phyloP scores from a whole-genome alignment of 2,888 invertebrate genomes.

The Oscheius sp. region DNA sequence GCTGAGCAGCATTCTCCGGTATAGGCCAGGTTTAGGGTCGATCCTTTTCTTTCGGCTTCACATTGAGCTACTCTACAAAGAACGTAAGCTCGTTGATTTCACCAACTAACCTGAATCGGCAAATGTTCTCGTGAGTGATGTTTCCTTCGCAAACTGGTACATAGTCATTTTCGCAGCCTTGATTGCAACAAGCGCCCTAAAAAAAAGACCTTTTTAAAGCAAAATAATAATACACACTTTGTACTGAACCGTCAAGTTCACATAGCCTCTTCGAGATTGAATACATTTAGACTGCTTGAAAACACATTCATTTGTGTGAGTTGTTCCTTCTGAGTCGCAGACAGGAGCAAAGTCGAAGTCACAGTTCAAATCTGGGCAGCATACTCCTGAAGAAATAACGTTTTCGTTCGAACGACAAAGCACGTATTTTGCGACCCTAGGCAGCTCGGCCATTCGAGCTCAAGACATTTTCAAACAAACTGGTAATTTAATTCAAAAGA shows the following conservation, averaged over 20 bases:
- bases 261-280: conserved; percentile 44
- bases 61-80: conserved; percentile 62
- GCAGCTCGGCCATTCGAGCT: too few species aligned
- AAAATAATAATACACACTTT: conserved; percentile 33
- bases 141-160: conserved; percentile 64
- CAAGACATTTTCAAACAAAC: too few species aligned
- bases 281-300: conserved; percentile 60
- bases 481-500: too few species aligned
- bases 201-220: background rate
- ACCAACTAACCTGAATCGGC: conserved; percentile 44
- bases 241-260: conserved; percentile 48
- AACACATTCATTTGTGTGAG: conserved; percentile 65
- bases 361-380: conserved; percentile 53
- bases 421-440: too few species aligned
- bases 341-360: conserved; percentile 48
- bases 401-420: background rate
- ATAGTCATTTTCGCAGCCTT: conserved; percentile 50
- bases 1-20: conserved; percentile 58
- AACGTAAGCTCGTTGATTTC: background rate
- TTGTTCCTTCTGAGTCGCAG: conserved; percentile 56
- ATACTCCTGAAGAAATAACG: conserved; percentile 51
- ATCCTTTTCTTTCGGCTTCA: conserved; percentile 57
- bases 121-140: conserved; percentile 49
- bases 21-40: conserved; percentile 51
- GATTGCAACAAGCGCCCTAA: conserved; percentile 57